A percentile compares a stretch with the other conserved stretches of the same genome.
Evolutionary conservation across 2,113 vertebrate genomes (phyloP).

Genomic region (Penelope pileata): DNA sequence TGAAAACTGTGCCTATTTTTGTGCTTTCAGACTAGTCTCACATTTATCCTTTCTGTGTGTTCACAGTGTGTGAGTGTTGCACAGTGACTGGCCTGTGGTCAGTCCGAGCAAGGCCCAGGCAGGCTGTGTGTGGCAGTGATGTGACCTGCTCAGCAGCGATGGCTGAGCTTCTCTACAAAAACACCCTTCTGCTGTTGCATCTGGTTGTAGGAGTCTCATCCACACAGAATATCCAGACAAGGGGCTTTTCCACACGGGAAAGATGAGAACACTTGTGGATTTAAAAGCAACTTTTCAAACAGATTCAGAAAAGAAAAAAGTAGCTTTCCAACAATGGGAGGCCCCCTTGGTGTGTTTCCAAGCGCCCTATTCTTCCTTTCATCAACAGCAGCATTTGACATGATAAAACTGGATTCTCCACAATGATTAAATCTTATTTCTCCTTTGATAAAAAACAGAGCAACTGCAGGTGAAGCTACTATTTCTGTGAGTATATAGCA

Average conservation of each 20-base stretch:
- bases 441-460: conserved; percentile 19
- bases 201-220: neutral
- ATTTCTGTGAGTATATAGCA: conserved; percentile 34
- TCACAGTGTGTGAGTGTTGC: neutral
- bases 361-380: neutral
- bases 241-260: neutral
- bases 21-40: neutral
- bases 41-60: neutral
- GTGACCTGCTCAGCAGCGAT: neutral
- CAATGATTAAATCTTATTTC: neutral
- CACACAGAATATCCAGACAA: neutral
- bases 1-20: neutral
- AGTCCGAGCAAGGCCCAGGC: neutral
- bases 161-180: neutral
- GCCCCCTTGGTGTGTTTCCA: neutral
- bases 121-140: no score
- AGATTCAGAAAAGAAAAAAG: neutral
- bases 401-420: neutral
- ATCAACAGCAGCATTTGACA: neutral
- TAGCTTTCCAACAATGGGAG: neutral
- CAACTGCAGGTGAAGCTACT: conserved; percentile 1
- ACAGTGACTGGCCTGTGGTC: neutral
- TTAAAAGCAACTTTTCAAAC: neutral
- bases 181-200: neutral
- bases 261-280: neutral